Evolutionary conservation across 2,113 vertebrate species (phyloP), one percentile per base, ranked within the genome.

Genomic region (Solenodon paradoxus): DNA sequence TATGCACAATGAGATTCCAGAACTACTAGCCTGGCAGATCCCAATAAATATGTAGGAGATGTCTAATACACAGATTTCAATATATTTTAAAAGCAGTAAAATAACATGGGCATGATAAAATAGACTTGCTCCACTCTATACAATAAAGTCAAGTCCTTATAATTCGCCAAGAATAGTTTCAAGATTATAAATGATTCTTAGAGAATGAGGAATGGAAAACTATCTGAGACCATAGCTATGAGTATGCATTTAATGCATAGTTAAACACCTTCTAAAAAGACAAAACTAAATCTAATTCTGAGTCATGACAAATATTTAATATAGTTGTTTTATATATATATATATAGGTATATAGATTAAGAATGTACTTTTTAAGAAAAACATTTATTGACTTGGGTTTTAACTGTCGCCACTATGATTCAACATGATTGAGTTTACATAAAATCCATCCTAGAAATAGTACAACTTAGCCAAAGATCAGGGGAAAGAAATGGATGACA

Each of bases 341-440:
- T n/a, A n/a, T n/a, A n/a, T n/a, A n/a, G n/a, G n/a, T 75, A 53
- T 4, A 61, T 78, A 51, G 53, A 84, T 20, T 61, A 71, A 88
- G 63, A 88, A 82, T 63, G 16, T 69, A 47, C 49, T 59, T 77
- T 42, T 66, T 9, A 12, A 30, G 12, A 63, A 26, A 59, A 59
- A 22, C 24, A 22, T 59, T 11, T 59, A 66, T 75, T 47, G 83
- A 66, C 69, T 51, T 68, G 35, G 22, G 32, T 72, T 94, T 88
- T 77, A 30, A 51, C 71, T 63, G 45, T 47, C 92, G 47, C 57
- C 64, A 19, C 19, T 88, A 26, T 61, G 32, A 89, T 47, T 93
- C 40, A 94, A 91, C 24, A 77, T 69, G 30, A n/a, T 24, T 79
- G 1, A 45, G 74, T 49, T 86, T 93, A 93, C 83, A 96, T 83